These are phyloP conservation scores for Tachuris rubrigastra DNA, from an alignment of 2,113 vertebrate genomes.

Conservation along the genomic window DNA sequence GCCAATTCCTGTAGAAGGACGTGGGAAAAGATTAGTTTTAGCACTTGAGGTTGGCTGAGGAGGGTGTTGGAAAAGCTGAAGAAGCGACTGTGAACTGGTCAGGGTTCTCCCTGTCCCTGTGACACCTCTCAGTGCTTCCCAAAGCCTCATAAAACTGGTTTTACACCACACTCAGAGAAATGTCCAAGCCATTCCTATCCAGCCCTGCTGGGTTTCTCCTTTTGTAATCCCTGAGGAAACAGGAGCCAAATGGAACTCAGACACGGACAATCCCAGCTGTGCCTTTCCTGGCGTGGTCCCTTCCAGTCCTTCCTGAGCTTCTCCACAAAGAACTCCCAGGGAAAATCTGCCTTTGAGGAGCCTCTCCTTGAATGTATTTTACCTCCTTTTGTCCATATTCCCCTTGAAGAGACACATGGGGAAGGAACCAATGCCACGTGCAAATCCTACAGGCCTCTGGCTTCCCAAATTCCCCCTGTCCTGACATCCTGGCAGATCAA, in stretches of 20 bases:
- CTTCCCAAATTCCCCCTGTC: neutral
- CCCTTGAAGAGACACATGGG: neutral
- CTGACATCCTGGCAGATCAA: accelerated
- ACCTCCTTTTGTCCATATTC: neutral
- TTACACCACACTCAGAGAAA: neutral
- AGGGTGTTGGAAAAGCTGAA: neutral
- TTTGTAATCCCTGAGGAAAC: neutral
- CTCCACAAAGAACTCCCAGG: neutral
- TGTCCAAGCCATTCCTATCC: neutral
- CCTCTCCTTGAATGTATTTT: neutral
- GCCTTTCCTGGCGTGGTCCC: neutral
- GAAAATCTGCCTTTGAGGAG: neutral
- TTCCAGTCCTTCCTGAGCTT: neutral
- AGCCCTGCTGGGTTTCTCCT: neutral
- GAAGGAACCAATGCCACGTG: neutral
- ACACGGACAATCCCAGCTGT: neutral
- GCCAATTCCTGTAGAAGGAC: neutral
- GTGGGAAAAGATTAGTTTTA: neutral
- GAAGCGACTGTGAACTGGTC: neutral
- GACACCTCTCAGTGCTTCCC: neutral
- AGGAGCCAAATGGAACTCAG: neutral
- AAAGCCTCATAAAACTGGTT: neutral
- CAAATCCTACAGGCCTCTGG: neutral
- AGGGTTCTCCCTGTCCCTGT: neutral
- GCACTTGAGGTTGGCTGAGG: neutral